Base-by-base conservation (phyloP, 2,888 invertebrate genomes). In the Lasius platythorax region DNA sequence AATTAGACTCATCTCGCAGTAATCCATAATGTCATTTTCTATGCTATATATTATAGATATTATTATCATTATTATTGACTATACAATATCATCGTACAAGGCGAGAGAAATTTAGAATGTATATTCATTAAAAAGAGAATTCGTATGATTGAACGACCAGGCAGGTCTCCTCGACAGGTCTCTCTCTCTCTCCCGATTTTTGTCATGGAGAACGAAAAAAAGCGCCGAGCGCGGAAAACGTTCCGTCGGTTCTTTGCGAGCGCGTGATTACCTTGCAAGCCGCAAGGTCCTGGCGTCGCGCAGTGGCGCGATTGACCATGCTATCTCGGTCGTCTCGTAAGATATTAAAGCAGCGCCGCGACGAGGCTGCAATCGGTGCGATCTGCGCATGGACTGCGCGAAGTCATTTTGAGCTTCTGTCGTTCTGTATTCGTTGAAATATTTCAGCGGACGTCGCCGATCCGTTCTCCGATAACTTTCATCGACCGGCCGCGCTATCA, bases 391-490 rank as follows among this genome's bases (percentile, higher is more conserved):
- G 67, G 18, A 15, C 43, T 15, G 58, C 40, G 43, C 70, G 50
- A 40, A 56, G 67, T 67, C 82, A 61, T 67, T 76, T 83, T 50
- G 82, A 83, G 64, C 76, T 68, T 83, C 76, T 43, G 67, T 67
- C 50, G 50, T 50, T 50, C n/a, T 28, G 37, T 23, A 66, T 82
- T 75, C 58, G 66, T n/a, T 67, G 75, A 67, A 89, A 87, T 87
- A 89, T 89, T 89, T 89, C 85, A 83, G 23, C 81, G 85, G 8
- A 46, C 68, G 28, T 43, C 85, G 81, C 70, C 82, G 58, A 85
- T 85, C 88, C 85, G 72, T 89, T 89, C 90, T 86, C 86, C 85
- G 70, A 74, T 86, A 90, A 88, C 88, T 90, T 90, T 88, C 90
- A 89, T 90, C 90, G 87, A 82, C 72, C 89, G 67, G 58, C 74